Evolutionary conservation across 2,113 vertebrate species (phyloP), one percentile per base, ranked within the genome.

Genomic region (Carassius gibelio): DNA sequence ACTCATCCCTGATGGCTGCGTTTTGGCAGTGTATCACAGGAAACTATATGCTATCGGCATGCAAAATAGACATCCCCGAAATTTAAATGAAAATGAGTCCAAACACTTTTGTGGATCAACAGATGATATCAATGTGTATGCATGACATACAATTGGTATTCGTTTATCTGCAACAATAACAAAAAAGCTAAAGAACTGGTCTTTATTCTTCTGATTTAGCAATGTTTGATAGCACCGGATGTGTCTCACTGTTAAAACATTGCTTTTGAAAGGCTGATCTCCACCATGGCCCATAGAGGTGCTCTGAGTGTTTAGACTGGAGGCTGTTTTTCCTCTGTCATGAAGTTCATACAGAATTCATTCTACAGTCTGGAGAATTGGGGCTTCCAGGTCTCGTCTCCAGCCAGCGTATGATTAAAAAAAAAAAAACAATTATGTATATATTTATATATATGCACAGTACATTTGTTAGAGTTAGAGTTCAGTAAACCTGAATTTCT

Each of bases 251-350:
- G 75, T 42, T 48, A 80, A 55, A 64, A 30, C 38, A 78, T 83
- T 83, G 77, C 69, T 75, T 87, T 50, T 86, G 77, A 86, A 80
- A 66, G 34, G 59, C 68, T 83, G 81, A 80, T 84, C 62, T 83
- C 45, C 26, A 77, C 59, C 19, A 9, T 38, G 75, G 52, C 59
- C 66, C 78, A 79, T 68, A 55, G 64, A 85, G 64, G 77, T 88
- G 38, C 19, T 89, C 83, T 88, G 85, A 76, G 83, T 89, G 59
- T 89, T 91, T 91, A 61, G 87, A 88, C 88, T 87, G 85, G 82
- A 75, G 21, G 78, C 85, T 88, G 83, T 88, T 91, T 88, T 90
- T 91, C 86, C 86, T 88, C 85, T 88, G 85, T 90, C 87, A 90
- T 86, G 45, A 83, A 36, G 82, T 88, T 85, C 83, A 81, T 87